Evolutionary conservation across 2,888 invertebrate species (phyloP).

Genomic region (Troilus luridus): DNA sequence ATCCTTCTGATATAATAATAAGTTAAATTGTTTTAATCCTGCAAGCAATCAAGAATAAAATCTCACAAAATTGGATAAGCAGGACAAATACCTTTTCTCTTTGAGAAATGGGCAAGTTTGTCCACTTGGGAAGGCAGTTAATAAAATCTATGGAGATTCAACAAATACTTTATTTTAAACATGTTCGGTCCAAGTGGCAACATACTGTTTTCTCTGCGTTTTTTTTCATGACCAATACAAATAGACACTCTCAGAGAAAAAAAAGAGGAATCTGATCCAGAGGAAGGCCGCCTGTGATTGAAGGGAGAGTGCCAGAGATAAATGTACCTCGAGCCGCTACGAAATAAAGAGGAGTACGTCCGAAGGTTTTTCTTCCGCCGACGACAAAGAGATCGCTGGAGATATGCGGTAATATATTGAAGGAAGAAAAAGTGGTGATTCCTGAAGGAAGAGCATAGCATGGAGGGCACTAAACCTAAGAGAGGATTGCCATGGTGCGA

Average conservation of each 20-base stretch:
- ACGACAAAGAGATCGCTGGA: neutral
- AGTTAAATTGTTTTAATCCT: too few relatives aligned
- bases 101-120: too few relatives aligned
- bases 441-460: neutral
- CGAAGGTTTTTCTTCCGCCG: neutral
- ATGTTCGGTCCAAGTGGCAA: neutral
- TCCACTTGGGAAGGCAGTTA: too few relatives aligned
- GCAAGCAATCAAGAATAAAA: too few relatives aligned
- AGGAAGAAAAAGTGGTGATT: neutral
- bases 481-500: neutral
- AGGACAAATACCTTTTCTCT: too few relatives aligned
- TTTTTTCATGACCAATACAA: neutral
- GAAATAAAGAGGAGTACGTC: constrained; percentile 18
- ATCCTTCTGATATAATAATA: too few relatives aligned
- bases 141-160: too few relatives aligned
- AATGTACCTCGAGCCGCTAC: neutral
- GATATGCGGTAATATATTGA: constrained; percentile 7
- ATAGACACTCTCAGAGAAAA: neutral
- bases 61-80: too few relatives aligned
- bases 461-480: neutral
- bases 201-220: neutral
- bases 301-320: neutral
- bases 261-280: neutral
- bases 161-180: neutral
- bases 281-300: neutral